Conservation (phyloP, 2,888 invertebrate genomes). For the Drosophila macrothrix region DNA sequence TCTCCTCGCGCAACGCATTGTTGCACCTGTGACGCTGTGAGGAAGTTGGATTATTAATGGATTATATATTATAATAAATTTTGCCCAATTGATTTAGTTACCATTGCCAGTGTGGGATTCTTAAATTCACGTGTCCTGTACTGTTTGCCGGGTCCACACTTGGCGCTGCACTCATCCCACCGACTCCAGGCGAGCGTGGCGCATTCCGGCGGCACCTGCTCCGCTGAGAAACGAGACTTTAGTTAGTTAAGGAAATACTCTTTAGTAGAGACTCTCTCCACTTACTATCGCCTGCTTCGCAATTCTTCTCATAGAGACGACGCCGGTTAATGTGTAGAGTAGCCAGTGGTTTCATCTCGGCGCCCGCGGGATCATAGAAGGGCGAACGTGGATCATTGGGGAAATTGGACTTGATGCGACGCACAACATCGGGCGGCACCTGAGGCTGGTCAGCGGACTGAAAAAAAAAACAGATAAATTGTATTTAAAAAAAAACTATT, state of each 20-base stretch:
- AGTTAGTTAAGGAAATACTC: fast-evolving
- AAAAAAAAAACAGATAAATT: not conserved
- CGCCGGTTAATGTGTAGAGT: conserved; percentile 92
- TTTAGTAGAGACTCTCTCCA: not conserved
- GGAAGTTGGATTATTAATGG: not conserved
- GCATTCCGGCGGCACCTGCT: conserved; percentile 84
- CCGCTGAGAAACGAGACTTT: conserved; percentile 54
- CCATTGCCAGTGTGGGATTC: conserved; percentile 78
- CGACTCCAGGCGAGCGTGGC: conserved; percentile 85
- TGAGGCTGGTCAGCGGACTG: conserved; percentile 94
- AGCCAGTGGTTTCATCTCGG: conserved; percentile 95
- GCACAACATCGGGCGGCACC: conserved; percentile 93
- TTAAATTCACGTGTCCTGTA: conserved; percentile 83
- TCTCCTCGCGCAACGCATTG: conserved; percentile 78
- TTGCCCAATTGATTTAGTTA: not conserved
- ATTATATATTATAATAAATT: not conserved
- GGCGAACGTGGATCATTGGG: conserved; percentile 96
- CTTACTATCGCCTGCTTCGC: conserved; percentile 86
- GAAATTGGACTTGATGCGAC: conserved; percentile 92
- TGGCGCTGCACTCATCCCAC: conserved; percentile 86
- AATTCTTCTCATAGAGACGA: conserved; percentile 92
- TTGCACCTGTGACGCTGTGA: conserved; percentile 77
- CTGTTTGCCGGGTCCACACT: conserved; percentile 86
- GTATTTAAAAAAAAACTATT: not conserved
- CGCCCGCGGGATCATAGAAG: conserved; percentile 92